Evolutionary conservation across 2,797 vertebrate species (phyloP).

Genomic region (Falco concolor): DNA sequence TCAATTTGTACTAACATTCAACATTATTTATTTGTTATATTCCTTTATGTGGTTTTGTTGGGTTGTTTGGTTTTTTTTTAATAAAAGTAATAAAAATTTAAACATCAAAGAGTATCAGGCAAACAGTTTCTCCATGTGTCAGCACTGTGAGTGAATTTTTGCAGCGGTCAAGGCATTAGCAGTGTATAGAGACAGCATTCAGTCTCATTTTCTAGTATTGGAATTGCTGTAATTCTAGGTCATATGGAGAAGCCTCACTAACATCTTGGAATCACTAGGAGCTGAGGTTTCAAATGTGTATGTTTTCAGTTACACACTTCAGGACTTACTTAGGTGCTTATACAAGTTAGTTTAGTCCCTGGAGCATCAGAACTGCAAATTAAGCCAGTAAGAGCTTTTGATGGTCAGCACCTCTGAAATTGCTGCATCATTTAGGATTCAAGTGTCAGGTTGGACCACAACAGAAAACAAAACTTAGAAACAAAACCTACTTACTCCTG

Average conservation of each 20-base stretch:
- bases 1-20: not conserved
- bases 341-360: not conserved
- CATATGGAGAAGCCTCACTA: not conserved
- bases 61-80: not conserved
- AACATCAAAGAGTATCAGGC: not conserved
- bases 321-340: not conserved
- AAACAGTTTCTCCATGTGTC: not conserved
- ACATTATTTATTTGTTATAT: not conserved
- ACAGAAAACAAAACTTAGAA: not conserved
- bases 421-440: not conserved
- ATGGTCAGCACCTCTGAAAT: not conserved
- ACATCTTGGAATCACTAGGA: not conserved
- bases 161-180: not conserved
- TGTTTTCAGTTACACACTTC: not conserved
- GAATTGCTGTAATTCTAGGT: not conserved
- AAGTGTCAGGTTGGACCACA: not conserved
- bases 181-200: not conserved
- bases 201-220: not conserved
- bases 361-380: not conserved
- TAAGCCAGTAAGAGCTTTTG: not conserved
- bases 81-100: not conserved
- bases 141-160: not conserved
- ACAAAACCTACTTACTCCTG: not conserved
- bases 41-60: not conserved
- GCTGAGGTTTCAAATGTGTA: not conserved